Evolutionary conservation across 1,140 invertebrate species (phyloP).

Genomic region (Macrobrachium nipponense): DNA sequence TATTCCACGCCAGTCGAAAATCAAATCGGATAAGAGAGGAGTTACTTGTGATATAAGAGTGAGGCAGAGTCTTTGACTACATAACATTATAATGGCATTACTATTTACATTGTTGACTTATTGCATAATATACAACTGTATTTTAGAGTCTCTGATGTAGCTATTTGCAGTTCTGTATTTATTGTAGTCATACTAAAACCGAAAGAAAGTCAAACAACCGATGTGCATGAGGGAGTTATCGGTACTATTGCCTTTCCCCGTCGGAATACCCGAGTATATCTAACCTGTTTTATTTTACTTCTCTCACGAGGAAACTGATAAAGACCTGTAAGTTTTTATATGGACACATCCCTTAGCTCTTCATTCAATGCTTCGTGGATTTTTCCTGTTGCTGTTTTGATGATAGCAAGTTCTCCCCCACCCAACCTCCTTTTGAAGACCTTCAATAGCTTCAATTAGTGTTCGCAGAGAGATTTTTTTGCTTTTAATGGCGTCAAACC

Average conservation of each 20-base stretch:
- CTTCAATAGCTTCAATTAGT: constrained; percentile 26
- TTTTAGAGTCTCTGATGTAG: constrained; percentile 21
- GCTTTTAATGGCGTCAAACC: constrained; percentile 37
- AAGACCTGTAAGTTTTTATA: constrained; percentile 55
- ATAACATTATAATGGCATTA: constrained; percentile 41
- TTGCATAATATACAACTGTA: constrained; percentile 7
- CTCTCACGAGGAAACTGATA: constrained; percentile 57
- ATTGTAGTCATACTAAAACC: not conserved
- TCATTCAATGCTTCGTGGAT: constrained; percentile 27
- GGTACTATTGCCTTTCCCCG: not conserved
- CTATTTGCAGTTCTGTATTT: not conserved
- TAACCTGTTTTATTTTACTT: constrained; percentile 16
- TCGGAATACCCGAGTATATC: not conserved
- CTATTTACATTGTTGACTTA: not conserved
- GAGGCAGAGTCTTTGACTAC: too few relatives aligned
- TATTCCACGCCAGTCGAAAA: too few relatives aligned
- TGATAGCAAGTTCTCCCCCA: not conserved
- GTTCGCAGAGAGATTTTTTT: not conserved
- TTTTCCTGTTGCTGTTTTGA: constrained; percentile 33
- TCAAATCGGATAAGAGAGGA: too few relatives aligned
- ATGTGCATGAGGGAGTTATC: constrained; percentile 3
- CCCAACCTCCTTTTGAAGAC: not conserved
- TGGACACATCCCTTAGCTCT: constrained; percentile 10
- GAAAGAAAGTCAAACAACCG: not conserved
- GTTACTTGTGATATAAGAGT: too few relatives aligned